Evolutionary conservation across 2,888 invertebrate genomes (phyloP).

Genomic region (Anthoptus insignis): DNA sequence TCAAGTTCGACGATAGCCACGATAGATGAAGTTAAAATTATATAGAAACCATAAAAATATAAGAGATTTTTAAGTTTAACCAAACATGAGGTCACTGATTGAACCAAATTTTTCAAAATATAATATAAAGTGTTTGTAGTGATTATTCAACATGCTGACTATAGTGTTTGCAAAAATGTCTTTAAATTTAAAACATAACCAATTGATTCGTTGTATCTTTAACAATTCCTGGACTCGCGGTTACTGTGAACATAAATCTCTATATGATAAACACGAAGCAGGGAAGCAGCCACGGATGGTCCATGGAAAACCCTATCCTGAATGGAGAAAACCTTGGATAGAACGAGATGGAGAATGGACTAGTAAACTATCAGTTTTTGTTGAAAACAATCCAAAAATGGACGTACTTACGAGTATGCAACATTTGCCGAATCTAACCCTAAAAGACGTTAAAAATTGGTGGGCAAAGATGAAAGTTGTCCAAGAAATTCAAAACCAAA

Average conservation of each 20-base stretch:
- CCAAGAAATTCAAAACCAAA: constrained; percentile 87
- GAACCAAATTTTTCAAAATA: too few species aligned
- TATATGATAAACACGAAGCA: constrained; percentile 74
- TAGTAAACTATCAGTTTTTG: constrained; percentile 86
- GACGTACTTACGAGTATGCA: constrained; percentile 76
- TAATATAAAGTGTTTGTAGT: too few species aligned
- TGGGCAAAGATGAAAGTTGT: constrained; percentile 80
- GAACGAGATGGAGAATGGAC: constrained; percentile 87
- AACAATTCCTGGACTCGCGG: constrained; percentile 55
- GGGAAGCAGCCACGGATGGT: constrained; percentile 64
- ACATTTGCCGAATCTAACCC: constrained; percentile 83
- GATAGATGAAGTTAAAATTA: too few species aligned
- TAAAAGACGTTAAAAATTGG: constrained; percentile 85
- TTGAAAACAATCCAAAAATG: constrained; percentile 73
- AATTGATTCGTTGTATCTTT: constrained; percentile 53
- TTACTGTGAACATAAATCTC: constrained; percentile 71
- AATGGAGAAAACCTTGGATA: constrained; percentile 89
- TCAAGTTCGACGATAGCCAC: too few species aligned
- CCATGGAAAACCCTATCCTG: constrained; percentile 78
- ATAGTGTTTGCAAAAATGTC: constrained; percentile 55
- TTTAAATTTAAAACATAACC: constrained; percentile 55
- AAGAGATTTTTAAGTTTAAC: too few species aligned
- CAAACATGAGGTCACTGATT: too few species aligned
- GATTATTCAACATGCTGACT: too few species aligned
- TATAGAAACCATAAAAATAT: too few species aligned